Evolutionary conservation across 2,113 vertebrate genomes (phyloP).

Genomic region (Cheirogaleus medius): DNA sequence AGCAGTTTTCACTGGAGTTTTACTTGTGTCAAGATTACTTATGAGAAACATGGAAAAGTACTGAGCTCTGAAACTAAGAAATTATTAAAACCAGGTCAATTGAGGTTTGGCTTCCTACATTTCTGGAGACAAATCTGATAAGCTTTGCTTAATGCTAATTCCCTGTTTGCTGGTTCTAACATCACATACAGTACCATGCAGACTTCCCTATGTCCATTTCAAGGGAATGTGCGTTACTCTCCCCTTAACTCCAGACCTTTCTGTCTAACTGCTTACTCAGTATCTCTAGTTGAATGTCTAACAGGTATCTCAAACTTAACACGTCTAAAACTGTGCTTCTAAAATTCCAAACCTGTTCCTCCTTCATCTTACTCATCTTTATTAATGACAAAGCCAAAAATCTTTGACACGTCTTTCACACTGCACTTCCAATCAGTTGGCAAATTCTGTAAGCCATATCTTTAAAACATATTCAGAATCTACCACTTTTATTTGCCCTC

Average conservation of each 20-base stretch:
- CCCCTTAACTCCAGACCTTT: not conserved
- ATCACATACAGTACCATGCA: not conserved
- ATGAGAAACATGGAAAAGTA: not conserved
- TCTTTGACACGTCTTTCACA: not conserved
- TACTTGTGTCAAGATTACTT: not conserved
- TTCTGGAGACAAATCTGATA: not conserved
- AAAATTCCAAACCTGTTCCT: not conserved
- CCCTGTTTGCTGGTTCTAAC: not conserved
- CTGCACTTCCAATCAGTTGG: not conserved
- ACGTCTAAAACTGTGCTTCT: not conserved
- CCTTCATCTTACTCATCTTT: not conserved
- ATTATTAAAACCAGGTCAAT: not conserved
- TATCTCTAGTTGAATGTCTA: not conserved
- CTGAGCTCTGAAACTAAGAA: not conserved
- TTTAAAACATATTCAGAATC: not conserved
- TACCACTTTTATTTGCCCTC: not conserved
- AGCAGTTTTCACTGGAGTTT: not conserved
- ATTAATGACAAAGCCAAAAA: not conserved
- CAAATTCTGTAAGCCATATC: not conserved
- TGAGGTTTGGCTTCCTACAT: not conserved
- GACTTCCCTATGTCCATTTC: not conserved
- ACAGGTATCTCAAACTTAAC: not conserved
- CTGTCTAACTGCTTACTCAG: not conserved
- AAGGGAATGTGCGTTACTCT: not conserved
- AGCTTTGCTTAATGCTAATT: not conserved